Evolutionary conservation across 2,797 vertebrate species (phyloP), one percentile per base, ranked within the genome.

Genomic region (Schizothorax lantsangensis): DNA sequence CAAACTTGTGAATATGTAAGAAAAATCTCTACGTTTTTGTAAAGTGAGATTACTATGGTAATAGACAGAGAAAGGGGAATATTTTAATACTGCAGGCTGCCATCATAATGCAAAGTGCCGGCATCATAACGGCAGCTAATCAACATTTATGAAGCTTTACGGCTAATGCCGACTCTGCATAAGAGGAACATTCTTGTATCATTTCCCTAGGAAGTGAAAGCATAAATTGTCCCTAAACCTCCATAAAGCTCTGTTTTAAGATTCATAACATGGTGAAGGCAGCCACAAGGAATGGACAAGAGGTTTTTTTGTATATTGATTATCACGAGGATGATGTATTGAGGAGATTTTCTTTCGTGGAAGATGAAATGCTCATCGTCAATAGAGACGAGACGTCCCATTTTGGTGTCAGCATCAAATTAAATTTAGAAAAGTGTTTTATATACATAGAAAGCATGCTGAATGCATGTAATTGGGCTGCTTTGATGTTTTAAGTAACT

Each of bases 81-180:
- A 52, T 66, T 84, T 84, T 19, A 66, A 66, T 47, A 43, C 62
- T 68, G 30, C 83, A 84, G 59, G 47, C 47, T 78, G 59, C 73
- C 62, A 49, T 78, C 33, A 30, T 23, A 66, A 49, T 68, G 62
- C 36, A 49, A 54, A 26, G n/a, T 21, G 47, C 36, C 43, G 36
- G 74, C 47, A 84, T 52, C 43, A 78, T 69, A 84, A 69, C 17
- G 1, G 7, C 74, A 79, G n/a, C 12, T 79, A 84, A 84, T 84
- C 83, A 84, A 54, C 83, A 84, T 84, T 78, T 79, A 68, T 84
- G 74, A 79, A 54, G 83, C 74, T 57, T 79, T 84, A 84, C 1
- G 45, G 45, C n/a, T 84, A 69, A 84, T 84, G 62, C n/a, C 17
- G 7, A 52, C 62, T 52, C 72, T 66, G 57, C 40, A 66, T 40